A percentile compares a stretch with the other conserved stretches of the same genome.
Evolutionary conservation across 1,140 invertebrate species (phyloP).

Genomic region (Proales similis): DNA sequence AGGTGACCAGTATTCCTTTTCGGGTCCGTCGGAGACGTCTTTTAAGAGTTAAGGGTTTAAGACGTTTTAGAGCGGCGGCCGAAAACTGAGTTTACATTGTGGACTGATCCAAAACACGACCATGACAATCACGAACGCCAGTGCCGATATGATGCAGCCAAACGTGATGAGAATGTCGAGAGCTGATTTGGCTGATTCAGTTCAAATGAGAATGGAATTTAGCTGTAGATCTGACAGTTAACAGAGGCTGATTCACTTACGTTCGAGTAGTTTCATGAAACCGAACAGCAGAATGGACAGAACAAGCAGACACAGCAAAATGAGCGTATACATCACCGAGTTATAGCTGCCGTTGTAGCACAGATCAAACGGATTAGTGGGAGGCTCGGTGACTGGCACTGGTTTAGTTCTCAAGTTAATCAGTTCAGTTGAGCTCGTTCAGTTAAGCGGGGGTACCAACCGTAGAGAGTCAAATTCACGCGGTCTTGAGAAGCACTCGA

Average conservation of each 20-base stretch:
- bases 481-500: too few species aligned
- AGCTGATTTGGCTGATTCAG: neutral
- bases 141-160: slow-evolving; percentile 16
- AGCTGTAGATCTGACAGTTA: too few species aligned
- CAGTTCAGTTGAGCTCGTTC: too few species aligned
- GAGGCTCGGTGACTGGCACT: too few species aligned
- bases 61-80: neutral
- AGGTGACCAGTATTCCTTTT: slow-evolving; percentile 30
- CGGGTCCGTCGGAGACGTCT: slow-evolving; percentile 24
- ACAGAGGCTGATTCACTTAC: too few species aligned
- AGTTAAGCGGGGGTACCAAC: too few species aligned
- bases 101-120: slow-evolving; percentile 35
- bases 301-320: slow-evolving; percentile 2
- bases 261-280: slow-evolving; percentile 18
- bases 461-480: too few species aligned
- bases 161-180: slow-evolving; percentile 17
- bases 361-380: slow-evolving; percentile 1
- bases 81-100: slow-evolving; percentile 14
- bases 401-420: too few species aligned
- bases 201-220: neutral
- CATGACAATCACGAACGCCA: slow-evolving; percentile 26
- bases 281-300: slow-evolving; percentile 12
- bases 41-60: neutral
- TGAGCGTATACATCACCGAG: slow-evolving; percentile 6
- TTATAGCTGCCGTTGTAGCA: slow-evolving; percentile 35